Conservation (phyloP, 2,113 vertebrate species). For the Perccottus glenii region DNA sequence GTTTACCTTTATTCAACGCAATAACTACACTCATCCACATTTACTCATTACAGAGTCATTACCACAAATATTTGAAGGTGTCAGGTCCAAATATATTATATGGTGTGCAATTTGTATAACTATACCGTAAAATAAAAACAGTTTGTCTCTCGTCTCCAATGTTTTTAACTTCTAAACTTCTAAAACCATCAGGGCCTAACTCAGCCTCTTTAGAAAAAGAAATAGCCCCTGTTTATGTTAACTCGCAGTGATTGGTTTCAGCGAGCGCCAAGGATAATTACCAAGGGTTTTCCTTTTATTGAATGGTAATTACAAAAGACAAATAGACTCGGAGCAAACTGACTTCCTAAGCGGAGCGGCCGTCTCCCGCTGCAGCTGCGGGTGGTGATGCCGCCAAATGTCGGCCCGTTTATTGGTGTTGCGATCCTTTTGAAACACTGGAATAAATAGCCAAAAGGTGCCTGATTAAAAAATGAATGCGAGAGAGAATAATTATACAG, state of each 20-base stretch:
- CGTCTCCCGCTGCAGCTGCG: constrained; percentile 48
- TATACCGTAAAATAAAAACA: no score
- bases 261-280: constrained; percentile 57
- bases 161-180: no score
- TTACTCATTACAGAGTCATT: no score
- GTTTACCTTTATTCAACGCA: no score
- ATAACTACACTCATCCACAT: no score
- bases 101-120: no score
- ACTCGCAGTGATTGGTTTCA: constrained; percentile 62
- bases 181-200: not conserved
- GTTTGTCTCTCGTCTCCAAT: no score
- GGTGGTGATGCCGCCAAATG: constrained; percentile 38
- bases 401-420: constrained; percentile 50
- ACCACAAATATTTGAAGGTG: no score
- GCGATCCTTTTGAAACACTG: constrained; percentile 27
- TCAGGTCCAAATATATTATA: no score
- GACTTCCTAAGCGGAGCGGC: constrained; percentile 61
- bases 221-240: constrained; percentile 60
- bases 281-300: constrained; percentile 63
- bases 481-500: constrained; percentile 41
- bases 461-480: constrained; percentile 43
- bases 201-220: constrained; percentile 23
- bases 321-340: constrained; percentile 67
- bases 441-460: constrained; percentile 49
- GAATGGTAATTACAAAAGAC: constrained; percentile 74